These are phyloP conservation scores for Horisme vitalbata DNA, from an alignment of 2,888 invertebrate genomes.

Conservation along the genomic window DNA sequence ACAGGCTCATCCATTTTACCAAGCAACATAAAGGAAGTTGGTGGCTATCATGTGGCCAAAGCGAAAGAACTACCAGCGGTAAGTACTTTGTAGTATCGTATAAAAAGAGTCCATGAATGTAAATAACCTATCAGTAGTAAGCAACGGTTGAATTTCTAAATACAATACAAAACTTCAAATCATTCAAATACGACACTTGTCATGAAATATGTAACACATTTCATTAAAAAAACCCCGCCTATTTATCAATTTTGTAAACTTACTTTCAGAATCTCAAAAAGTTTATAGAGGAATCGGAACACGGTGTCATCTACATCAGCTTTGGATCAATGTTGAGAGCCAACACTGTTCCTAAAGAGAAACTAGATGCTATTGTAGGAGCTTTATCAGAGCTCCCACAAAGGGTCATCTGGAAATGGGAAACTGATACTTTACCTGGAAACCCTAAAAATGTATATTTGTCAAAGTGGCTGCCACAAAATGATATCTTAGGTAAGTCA, in stretches of 20 bases:
- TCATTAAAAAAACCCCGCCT: too few species aligned
- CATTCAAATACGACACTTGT: too few species aligned
- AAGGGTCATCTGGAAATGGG: constrained; percentile 90
- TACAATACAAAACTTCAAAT: too few species aligned
- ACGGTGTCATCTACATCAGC: constrained; percentile 89
- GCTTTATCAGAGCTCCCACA: constrained; percentile 85
- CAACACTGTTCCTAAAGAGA: constrained; percentile 83
- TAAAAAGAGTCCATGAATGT: too few species aligned
- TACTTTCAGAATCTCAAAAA: constrained; percentile 82
- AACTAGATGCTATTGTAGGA: constrained; percentile 81
- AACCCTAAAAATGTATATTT: constrained; percentile 84
- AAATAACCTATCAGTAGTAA: neutral
- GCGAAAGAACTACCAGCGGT: constrained; percentile 64
- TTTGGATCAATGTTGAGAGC: constrained; percentile 89
- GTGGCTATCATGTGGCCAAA: constrained; percentile 79
- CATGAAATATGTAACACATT: too few species aligned
- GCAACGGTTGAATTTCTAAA: neutral
- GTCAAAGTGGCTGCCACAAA: constrained; percentile 86
- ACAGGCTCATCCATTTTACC: constrained; percentile 77
- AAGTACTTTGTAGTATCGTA: too few species aligned
- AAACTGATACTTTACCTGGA: constrained; percentile 80
- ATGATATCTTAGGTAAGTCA: constrained; percentile 72
- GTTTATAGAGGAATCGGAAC: constrained; percentile 84
- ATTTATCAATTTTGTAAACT: too few species aligned
- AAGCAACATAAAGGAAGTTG: constrained; percentile 82